phyloP scores from a whole-genome alignment of 2,797 vertebrate genomes.

The Pangasius macronema region DNA sequence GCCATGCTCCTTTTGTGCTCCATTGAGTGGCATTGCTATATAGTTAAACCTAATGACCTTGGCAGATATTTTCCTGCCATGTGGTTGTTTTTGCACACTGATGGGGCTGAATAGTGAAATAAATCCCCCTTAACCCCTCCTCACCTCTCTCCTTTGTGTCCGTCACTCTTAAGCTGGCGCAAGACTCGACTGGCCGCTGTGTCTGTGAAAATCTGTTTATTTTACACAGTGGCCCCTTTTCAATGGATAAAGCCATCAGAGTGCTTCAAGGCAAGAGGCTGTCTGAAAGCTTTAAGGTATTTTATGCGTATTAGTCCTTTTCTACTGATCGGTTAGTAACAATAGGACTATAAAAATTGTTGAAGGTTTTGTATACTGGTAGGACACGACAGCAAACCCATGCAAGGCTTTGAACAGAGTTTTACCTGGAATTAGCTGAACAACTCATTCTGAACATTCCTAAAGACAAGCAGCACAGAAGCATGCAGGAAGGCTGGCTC shows the following conservation, averaged over 20 bases:
- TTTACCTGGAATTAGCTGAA: not conserved
- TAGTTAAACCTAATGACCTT: slow-evolving; percentile 39
- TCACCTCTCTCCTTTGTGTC: not conserved
- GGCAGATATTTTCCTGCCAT: slow-evolving; percentile 35
- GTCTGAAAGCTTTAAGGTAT: not conserved
- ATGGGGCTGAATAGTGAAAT: not conserved
- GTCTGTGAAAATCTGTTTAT: not conserved
- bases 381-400: not conserved
- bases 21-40: slow-evolving; percentile 12
- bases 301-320: not conserved
- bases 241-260: not conserved
- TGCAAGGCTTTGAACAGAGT: not conserved
- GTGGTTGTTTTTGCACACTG: slow-evolving; percentile 28
- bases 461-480: not conserved
- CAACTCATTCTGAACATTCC: not conserved
- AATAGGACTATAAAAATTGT: not conserved
- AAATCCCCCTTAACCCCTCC: not conserved
- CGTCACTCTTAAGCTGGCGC: slow-evolving; percentile 13
- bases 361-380: not conserved
- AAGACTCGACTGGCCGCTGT: not conserved
- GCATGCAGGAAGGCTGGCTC: not conserved
- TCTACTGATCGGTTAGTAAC: not conserved
- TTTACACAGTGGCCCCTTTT: not conserved
- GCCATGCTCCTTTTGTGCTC: slow-evolving; percentile 35
- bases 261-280: not conserved